Evolutionary conservation across 2,113 vertebrate genomes (phyloP).

Genomic region (Crocuta crocuta): DNA sequence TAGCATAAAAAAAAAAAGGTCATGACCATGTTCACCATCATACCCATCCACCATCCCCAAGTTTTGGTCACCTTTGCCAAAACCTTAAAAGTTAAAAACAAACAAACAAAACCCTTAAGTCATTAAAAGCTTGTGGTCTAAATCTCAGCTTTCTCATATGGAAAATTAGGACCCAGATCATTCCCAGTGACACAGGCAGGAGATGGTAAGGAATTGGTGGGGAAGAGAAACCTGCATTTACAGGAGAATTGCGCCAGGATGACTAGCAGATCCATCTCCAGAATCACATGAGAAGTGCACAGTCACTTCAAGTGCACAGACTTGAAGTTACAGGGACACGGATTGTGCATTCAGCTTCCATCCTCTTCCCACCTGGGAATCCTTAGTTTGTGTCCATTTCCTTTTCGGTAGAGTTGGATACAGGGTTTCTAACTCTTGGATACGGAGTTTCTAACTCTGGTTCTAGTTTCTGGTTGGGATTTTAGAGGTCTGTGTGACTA

Average conservation of each 20-base stretch:
- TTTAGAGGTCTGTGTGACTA: not conserved
- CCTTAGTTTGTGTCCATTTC: not conserved
- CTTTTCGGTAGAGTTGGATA: not conserved
- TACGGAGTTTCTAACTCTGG: not conserved
- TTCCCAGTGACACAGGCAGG: not conserved
- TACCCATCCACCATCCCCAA: not conserved
- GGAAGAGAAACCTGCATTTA: not conserved
- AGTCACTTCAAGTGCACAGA: too few species aligned
- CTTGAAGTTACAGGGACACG: not conserved
- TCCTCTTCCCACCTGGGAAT: not conserved
- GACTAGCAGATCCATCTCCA: not conserved
- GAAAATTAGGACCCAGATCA: not conserved
- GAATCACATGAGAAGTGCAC: not conserved
- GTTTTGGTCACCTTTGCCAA: not conserved
- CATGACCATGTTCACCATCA: not conserved
- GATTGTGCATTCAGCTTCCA: not conserved
- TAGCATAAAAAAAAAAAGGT: not conserved
- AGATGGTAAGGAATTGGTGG: not conserved
- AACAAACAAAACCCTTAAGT: not conserved
- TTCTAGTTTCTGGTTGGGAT: not conserved
- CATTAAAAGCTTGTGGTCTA: not conserved
- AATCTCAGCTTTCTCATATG: not conserved
- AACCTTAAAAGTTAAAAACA: not conserved
- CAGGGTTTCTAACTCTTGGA: not conserved
- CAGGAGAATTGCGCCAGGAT: not conserved